phyloP scores from a whole-genome alignment of 2,888 invertebrate species.

The Steinernema scapterisci region DNA sequence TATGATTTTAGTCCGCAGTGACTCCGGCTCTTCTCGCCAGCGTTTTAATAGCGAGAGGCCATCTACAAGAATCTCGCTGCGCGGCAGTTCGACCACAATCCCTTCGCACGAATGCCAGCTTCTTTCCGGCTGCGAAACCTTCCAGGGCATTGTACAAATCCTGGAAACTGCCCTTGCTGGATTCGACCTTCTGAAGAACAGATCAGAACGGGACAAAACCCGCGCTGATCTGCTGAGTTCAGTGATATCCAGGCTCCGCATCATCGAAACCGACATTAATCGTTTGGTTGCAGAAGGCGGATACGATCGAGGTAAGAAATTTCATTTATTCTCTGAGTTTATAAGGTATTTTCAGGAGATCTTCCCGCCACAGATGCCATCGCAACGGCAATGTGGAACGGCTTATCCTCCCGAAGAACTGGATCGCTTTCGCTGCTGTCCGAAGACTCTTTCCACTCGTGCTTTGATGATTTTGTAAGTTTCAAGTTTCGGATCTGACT shows the following conservation, averaged over 20 bases:
- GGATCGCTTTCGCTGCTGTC: background rate
- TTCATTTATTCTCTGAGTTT: background rate
- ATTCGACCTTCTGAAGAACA: background rate
- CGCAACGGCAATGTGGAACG: slow-evolving; percentile 23
- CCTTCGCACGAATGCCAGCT: slow-evolving; percentile 27
- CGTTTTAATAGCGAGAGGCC: slow-evolving; percentile 3
- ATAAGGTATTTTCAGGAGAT: background rate
- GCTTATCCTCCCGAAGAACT: background rate
- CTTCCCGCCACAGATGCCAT: slow-evolving; percentile 17
- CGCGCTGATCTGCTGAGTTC: slow-evolving; percentile 1
- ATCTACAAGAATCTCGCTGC: background rate
- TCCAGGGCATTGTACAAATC: slow-evolving; percentile 3
- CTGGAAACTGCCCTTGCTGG: slow-evolving; percentile 15
- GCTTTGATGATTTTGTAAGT: slow-evolving; percentile 14
- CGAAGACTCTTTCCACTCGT: slow-evolving; percentile 18
- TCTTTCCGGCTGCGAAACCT: background rate
- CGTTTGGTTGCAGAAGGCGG: slow-evolving; percentile 16
- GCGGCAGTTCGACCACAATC: background rate
- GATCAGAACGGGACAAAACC: background rate
- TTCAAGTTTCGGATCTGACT: too few species aligned
- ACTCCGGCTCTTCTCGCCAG: slow-evolving; percentile 2
- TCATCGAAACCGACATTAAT: slow-evolving; percentile 13
- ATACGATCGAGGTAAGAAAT: too few species aligned
- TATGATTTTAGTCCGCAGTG: background rate
- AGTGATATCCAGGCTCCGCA: background rate